phyloP scores from a whole-genome alignment of 2,113 vertebrate genomes.

The Saimiri boliviensis region DNA sequence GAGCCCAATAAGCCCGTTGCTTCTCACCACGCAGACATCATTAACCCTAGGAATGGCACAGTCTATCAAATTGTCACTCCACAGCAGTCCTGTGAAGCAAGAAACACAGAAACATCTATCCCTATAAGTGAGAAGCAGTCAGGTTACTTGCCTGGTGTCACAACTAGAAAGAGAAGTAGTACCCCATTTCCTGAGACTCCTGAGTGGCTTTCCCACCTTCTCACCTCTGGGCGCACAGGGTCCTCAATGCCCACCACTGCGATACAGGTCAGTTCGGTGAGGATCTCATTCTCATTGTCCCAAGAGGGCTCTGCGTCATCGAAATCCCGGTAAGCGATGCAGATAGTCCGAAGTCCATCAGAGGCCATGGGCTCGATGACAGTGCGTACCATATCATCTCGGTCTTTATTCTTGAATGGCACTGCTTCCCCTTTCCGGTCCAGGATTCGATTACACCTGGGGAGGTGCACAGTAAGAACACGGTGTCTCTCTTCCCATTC shows the following conservation, averaged over 20 bases:
- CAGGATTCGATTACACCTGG: slow-evolving; percentile 93
- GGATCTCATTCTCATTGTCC: slow-evolving; percentile 93
- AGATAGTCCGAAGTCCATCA: slow-evolving; percentile 95
- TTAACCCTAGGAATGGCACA: background rate
- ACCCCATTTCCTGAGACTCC: background rate
- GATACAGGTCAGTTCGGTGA: slow-evolving; percentile 93
- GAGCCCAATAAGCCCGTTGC: background rate
- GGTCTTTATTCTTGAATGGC: slow-evolving; percentile 92
- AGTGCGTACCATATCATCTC: slow-evolving; percentile 94
- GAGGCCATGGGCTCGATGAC: slow-evolving; percentile 98
- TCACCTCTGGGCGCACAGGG: slow-evolving; percentile 96
- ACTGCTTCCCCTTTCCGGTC: slow-evolving; percentile 87
- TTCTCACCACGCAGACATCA: background rate
- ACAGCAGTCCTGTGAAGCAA: background rate
- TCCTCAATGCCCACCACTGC: slow-evolving; percentile 97
- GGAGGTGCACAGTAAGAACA: background rate
- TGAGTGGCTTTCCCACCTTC: background rate
- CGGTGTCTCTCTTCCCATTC: background rate
- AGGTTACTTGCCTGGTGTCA: background rate
- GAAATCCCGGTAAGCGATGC: slow-evolving; percentile 94
- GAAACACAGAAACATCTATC: background rate
- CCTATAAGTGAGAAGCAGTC: background rate
- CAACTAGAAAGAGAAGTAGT: background rate
- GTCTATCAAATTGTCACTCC: background rate
- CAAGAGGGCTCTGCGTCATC: slow-evolving; percentile 88